Percentiles rank a stretch among this genome's conserved stretches.
These are phyloP conservation scores for Menura novaehollandiae DNA, from an alignment of 2,113 vertebrate species.

Conservation along the genomic window DNA sequence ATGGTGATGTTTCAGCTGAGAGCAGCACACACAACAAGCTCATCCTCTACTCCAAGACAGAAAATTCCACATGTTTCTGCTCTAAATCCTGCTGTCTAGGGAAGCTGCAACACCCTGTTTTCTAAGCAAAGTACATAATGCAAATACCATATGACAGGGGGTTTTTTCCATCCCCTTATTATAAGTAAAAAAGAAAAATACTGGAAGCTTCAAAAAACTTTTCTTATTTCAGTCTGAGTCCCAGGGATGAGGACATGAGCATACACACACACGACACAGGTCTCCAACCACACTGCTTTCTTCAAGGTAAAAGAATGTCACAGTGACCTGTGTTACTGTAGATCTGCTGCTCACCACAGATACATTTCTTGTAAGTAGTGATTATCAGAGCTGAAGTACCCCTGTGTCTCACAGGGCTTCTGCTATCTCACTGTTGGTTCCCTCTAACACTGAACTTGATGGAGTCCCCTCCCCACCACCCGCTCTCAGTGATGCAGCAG, in stretches of 20 bases:
- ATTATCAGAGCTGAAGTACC: not conserved
- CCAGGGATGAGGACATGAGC: not conserved
- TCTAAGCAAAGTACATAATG: not conserved
- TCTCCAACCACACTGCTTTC: not conserved
- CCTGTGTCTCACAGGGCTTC: not conserved
- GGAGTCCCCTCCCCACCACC: accelerated
- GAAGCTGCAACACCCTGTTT: not conserved
- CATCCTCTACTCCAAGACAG: not conserved
- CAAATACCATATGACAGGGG: not conserved
- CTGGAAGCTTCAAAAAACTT: not conserved
- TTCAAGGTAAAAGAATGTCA: not conserved
- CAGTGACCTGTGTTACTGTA: not conserved
- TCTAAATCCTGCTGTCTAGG: not conserved
- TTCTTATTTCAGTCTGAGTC: not conserved
- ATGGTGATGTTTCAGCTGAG: not conserved
- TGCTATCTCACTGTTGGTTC: not conserved
- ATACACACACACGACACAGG: not conserved
- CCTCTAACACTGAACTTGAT: not conserved
- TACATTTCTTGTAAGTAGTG: not conserved
- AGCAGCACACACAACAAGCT: not conserved
- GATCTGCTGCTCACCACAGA: not conserved
- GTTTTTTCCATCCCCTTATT: not conserved
- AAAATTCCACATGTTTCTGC: not conserved
- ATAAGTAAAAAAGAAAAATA: not conserved
- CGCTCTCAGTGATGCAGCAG: not conserved